A percentile compares a stretch with the other conserved stretches of the same genome.
Evolutionary conservation across 2,113 vertebrate species (phyloP).

Genomic region (Apodemus sylvaticus): DNA sequence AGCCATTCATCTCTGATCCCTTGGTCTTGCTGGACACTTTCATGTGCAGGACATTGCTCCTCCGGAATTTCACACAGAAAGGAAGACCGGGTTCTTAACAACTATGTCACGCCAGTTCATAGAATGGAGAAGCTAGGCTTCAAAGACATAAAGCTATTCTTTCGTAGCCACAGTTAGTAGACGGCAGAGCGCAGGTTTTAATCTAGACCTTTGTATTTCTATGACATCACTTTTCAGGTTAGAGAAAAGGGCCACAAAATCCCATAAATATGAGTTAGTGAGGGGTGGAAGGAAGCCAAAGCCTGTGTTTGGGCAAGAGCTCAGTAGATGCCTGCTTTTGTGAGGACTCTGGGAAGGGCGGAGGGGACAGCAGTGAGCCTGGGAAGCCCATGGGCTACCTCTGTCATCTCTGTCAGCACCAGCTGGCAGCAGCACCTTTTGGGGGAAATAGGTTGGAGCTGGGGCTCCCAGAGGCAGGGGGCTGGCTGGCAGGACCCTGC

Average conservation of each 20-base stretch:
- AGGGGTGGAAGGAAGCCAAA: neutral
- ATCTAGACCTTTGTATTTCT: neutral
- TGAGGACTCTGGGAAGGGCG: neutral
- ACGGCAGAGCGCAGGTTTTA: neutral
- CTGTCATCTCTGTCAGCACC: too few relatives aligned
- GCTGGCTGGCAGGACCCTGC: neutral
- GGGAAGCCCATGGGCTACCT: rapidly evolving
- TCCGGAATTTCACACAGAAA: neutral
- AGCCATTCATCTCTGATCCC: neutral
- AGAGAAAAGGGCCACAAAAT: neutral
- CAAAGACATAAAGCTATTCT: neutral
- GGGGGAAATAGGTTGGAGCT: neutral
- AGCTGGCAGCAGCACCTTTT: neutral
- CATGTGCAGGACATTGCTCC: neutral
- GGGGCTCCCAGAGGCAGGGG: neutral
- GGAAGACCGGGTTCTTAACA: neutral
- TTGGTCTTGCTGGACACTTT: neutral
- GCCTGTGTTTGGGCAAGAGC: neutral
- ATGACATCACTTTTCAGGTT: neutral
- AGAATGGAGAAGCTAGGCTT: neutral
- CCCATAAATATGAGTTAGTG: neutral
- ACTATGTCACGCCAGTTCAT: neutral
- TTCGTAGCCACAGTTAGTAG: neutral
- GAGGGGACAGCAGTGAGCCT: neutral
- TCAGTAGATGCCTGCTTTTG: neutral